Conservation (phyloP, 1,140 invertebrate species). For the Phymastichus coffea region DNA sequence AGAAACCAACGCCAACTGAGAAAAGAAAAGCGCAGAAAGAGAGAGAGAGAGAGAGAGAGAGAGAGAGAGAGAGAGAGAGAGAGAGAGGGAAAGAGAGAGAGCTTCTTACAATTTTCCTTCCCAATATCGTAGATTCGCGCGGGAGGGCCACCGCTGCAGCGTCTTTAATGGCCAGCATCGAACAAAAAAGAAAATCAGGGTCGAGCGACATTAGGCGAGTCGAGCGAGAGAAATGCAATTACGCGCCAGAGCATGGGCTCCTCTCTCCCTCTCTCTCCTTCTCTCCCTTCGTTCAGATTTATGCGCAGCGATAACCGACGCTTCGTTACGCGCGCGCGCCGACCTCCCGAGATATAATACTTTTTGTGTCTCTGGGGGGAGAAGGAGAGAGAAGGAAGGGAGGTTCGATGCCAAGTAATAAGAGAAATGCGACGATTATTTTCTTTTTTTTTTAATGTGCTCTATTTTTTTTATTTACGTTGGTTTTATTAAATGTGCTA, state of each 20-base stretch:
- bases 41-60: neutral
- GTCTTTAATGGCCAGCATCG: too few relatives aligned
- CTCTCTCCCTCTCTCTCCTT: neutral
- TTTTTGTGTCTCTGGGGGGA: neutral
- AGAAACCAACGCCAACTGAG: too few relatives aligned
- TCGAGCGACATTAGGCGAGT: neutral
- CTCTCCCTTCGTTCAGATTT: slow-evolving; percentile 1
- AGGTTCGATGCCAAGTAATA: neutral
- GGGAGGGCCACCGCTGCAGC: neutral
- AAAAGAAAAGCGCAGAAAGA: neutral
- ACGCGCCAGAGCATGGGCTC: neutral
- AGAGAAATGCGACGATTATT: too few relatives aligned
- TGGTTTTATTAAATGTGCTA: too few relatives aligned
- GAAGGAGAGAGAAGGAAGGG: neutral
- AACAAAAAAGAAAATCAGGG: too few relatives aligned
- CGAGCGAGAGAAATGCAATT: slow-evolving; percentile 10
- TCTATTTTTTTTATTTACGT: neutral
- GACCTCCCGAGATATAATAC: neutral
- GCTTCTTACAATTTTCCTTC: too few relatives aligned
- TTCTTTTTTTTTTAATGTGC: neutral
- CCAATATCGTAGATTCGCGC: neutral
- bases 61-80: neutral
- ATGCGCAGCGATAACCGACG: slow-evolving; percentile 6
- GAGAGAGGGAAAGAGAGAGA: neutral
- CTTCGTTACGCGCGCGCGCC: too few relatives aligned